Conservation (phyloP, 2,797 vertebrate species). For the Pipistrellus kuhlii region DNA sequence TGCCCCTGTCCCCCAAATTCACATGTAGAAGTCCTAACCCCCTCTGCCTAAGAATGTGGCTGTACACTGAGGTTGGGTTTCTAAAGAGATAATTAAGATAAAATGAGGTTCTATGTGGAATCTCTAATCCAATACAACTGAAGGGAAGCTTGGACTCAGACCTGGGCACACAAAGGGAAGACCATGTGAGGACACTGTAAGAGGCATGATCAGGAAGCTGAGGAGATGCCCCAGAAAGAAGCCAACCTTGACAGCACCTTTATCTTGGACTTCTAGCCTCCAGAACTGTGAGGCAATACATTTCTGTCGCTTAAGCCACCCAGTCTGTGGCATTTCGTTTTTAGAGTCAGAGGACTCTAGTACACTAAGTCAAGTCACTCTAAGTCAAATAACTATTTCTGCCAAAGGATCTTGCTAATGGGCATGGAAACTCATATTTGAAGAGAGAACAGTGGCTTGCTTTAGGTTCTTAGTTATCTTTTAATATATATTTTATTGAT, state of each 20-base stretch:
- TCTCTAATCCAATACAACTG: neutral
- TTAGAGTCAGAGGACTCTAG: neutral
- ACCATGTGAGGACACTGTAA: neutral
- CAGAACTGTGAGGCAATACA: neutral
- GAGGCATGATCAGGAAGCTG: neutral
- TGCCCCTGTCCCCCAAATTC: neutral
- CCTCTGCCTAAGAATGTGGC: neutral
- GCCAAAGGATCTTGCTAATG: neutral
- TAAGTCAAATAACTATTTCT: neutral
- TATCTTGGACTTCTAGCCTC: neutral
- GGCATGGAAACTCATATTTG: neutral
- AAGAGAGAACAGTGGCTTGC: neutral
- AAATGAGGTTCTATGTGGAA: neutral
- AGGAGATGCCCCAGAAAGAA: neutral
- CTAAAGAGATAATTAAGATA: neutral
- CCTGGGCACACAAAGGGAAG: neutral
- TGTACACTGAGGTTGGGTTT: neutral
- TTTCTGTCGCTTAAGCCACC: neutral
- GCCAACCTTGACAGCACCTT: neutral
- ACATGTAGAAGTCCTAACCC: neutral
- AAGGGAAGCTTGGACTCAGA: neutral
- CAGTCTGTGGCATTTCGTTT: neutral
- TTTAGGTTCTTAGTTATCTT: neutral
- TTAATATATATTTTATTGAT: neutral
- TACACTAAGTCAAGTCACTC: neutral